Evolutionary conservation across 1,140 invertebrate species (phyloP), one percentile per base, ranked within the genome.

Genomic region (Halesus radiatus): DNA sequence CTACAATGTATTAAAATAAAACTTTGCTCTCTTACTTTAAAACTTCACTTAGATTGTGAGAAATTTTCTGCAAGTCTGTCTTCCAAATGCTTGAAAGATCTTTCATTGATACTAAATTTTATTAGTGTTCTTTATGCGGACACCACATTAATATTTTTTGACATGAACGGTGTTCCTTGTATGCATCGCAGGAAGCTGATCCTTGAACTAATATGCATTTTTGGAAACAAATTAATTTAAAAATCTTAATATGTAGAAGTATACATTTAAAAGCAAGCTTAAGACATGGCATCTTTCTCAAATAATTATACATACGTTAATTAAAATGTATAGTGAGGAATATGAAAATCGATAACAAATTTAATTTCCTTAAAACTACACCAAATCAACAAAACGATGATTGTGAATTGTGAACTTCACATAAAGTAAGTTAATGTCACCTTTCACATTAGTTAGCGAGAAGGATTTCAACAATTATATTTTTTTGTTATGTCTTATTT

Each of bases 251-350:
- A 45, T 7, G 1, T 13, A 45, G 32, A 37, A 37, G 37, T 60
- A 60, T 60, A 60, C 18, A 23, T 22, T 60, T 60, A 60, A 60
- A 60, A 60, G 56, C 56, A 60, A 60, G 56, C 56, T 60, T 6
- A 23, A 60, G 20, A 60, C 56, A 6, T 60, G 16, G 5, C 56
- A 60, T 22, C 56, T 60, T 60, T 22, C 1, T 60, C 13, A 20
- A 20, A 60, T 23, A 22, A 23, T 60, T 22, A 45, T 45, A 60
- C 18, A 60, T 60, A 58, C 13, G 15, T 58, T 58, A 22, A 60
- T 22, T 60, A 56, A 56, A 18, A 7, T 56, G 23, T 23, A 60
- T 22, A 60, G 18, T 23, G 56, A 23, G 18, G 56, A 60, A 60
- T 60, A 60, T 58, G 54, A 58, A 58, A 58, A 58, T 60, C 56